Conservation (phyloP, 2,113 vertebrate genomes). For the Aviceda subcristata region DNA sequence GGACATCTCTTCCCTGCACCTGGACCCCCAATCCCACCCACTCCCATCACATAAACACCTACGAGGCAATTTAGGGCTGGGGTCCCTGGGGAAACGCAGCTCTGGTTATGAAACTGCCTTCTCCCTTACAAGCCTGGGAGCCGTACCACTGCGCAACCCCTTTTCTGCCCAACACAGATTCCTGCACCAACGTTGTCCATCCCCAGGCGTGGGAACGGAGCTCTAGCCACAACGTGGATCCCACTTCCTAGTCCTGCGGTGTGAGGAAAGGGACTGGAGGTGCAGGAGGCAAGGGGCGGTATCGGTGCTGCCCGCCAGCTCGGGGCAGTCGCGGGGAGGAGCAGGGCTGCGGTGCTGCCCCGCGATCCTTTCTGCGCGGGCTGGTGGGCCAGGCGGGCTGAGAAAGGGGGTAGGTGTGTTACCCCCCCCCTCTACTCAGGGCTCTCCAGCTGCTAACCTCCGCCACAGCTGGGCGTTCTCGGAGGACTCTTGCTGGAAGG, state of each 20-base stretch:
- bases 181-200: accelerated
- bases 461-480: not conserved
- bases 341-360: not conserved
- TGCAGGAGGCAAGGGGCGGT: not conserved
- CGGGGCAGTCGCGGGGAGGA: not conserved
- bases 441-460: not conserved
- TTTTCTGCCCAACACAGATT: not conserved
- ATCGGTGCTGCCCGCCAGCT: not conserved
- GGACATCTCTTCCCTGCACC: not conserved
- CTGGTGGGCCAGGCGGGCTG: not conserved
- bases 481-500: not conserved
- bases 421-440: not conserved
- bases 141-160: accelerated
- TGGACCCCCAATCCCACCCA: not conserved
- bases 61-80: not conserved
- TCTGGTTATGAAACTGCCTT: not conserved
- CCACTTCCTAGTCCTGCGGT: not conserved
- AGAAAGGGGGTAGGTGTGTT: not conserved
- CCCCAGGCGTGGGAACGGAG: not conserved
- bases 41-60: not conserved
- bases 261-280: not conserved
- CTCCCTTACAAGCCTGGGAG: not conserved
- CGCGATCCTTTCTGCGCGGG: not conserved
- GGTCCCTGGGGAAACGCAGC: not conserved
- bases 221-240: accelerated